Evolutionary conservation across 2,888 invertebrate genomes (phyloP).

Genomic region (Lacanobia oleracea): DNA sequence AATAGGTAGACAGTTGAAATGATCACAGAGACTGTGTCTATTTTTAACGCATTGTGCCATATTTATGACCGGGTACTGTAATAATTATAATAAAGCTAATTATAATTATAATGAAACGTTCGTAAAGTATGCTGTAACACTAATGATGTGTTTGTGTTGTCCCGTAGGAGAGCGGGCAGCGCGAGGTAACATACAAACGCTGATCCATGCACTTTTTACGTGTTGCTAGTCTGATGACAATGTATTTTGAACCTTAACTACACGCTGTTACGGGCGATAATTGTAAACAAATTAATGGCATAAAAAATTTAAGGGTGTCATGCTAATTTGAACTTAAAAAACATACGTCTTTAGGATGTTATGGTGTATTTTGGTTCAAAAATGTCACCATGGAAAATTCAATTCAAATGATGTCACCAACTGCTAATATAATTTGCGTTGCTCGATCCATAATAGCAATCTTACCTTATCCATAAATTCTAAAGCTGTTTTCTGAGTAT

Average conservation of each 20-base stretch:
- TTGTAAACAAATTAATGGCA: neutral
- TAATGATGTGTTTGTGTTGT: slow-evolving; percentile 88
- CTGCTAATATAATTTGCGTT: slow-evolving; percentile 33
- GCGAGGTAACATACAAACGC: slow-evolving; percentile 91
- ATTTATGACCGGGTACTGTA: slow-evolving; percentile 1
- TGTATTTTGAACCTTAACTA: slow-evolving; percentile 51
- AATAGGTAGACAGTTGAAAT: neutral
- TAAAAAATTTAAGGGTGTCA: neutral
- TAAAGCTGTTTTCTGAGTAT: slow-evolving; percentile 26
- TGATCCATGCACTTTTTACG: slow-evolving; percentile 85
- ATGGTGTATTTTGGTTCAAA: neutral
- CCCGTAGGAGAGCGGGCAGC: slow-evolving; percentile 93
- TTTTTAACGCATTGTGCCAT: neutral
- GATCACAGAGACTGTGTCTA: neutral
- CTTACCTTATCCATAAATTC: slow-evolving; percentile 15
- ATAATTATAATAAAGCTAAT: slow-evolving; percentile 7
- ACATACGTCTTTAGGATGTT: neutral
- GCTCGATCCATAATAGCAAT: slow-evolving; percentile 12
- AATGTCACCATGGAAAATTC: slow-evolving; percentile 23
- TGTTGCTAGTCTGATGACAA: slow-evolving; percentile 78
- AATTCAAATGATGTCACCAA: slow-evolving; percentile 39
- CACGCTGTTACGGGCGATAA: neutral
- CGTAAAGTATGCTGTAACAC: slow-evolving; percentile 55
- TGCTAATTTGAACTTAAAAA: neutral
- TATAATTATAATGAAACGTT: slow-evolving; percentile 33